phyloP scores from a whole-genome alignment of 1,140 invertebrate genomes.

The Bombus pascuorum region DNA sequence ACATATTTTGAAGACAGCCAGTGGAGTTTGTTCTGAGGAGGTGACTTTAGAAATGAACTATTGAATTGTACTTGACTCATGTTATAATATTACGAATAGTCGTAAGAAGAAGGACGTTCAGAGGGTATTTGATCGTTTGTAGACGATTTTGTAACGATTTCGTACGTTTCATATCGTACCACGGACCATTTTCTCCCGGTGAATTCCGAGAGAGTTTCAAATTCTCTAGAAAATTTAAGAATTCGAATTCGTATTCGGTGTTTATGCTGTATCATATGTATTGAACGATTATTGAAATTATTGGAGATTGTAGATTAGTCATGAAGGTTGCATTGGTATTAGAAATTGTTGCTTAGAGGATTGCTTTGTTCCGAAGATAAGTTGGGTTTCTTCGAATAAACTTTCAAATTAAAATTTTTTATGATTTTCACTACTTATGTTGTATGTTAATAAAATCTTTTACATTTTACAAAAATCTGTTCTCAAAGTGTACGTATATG shows the following conservation, averaged over 20 bases:
- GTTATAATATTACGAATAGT: conserved; percentile 6
- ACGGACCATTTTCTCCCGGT: not conserved
- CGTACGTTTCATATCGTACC: conserved; percentile 44
- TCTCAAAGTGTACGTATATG: no score
- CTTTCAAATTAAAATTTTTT: not conserved
- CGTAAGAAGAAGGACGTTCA: not conserved
- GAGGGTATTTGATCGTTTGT: conserved; percentile 7
- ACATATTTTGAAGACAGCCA: conserved; percentile 16
- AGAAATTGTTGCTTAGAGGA: not conserved
- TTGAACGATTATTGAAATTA: not conserved
- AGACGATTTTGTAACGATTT: conserved; percentile 51
- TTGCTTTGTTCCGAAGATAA: not conserved
- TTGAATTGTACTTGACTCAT: not conserved
- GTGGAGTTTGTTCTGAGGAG: not conserved
- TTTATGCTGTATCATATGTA: not conserved
- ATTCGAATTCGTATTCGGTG: not conserved
- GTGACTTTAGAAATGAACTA: not conserved
- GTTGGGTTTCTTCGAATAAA: not conserved
- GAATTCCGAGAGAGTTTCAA: no score
- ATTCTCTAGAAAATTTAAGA: no score
- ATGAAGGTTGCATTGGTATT: not conserved
- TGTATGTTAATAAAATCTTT: not conserved
- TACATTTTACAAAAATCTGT: no score
- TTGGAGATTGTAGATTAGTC: not conserved
- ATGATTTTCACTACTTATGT: not conserved